Conservation (phyloP, 1,140 invertebrate genomes). For the Trachymyrmex septentrionalis region DNA sequence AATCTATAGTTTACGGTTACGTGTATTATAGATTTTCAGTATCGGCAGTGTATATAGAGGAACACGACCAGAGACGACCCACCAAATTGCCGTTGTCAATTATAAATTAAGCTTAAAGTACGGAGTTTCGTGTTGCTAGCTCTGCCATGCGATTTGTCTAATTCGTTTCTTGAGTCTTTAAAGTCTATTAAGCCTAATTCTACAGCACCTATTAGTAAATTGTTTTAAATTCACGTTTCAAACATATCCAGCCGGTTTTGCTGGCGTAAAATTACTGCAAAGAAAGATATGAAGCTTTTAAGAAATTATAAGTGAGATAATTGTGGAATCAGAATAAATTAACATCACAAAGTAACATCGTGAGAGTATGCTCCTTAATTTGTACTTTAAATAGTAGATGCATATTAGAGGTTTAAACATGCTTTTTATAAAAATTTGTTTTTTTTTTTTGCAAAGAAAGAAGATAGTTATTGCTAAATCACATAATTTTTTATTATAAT, state of each 20-base stretch:
- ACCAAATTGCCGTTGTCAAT: neutral
- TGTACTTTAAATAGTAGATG: neutral
- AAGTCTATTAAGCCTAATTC: neutral
- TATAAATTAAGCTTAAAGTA: constrained; percentile 27
- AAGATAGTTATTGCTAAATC: neutral
- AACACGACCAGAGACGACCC: neutral
- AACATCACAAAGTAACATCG: neutral
- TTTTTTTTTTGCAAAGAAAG: neutral
- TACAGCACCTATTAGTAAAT: constrained; percentile 25
- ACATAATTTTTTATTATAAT: neutral
- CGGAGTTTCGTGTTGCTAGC: neutral
- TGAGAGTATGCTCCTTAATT: neutral
- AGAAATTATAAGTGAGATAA: too few relatives aligned
- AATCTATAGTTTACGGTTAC: too few relatives aligned
- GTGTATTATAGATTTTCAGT: too few relatives aligned
- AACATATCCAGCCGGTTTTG: neutral
- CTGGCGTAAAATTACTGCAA: neutral
- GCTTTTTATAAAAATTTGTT: neutral
- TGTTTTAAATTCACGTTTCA: neutral
- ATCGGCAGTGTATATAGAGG: too few relatives aligned
- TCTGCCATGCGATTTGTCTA: neutral
- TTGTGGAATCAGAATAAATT: neutral
- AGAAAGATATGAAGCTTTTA: neutral
- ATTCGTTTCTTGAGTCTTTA: neutral
- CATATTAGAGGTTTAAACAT: neutral